Evolutionary conservation across 2,888 invertebrate genomes (phyloP), one percentile per base, ranked within the genome.

Genomic region (Stenodera caucasica): DNA sequence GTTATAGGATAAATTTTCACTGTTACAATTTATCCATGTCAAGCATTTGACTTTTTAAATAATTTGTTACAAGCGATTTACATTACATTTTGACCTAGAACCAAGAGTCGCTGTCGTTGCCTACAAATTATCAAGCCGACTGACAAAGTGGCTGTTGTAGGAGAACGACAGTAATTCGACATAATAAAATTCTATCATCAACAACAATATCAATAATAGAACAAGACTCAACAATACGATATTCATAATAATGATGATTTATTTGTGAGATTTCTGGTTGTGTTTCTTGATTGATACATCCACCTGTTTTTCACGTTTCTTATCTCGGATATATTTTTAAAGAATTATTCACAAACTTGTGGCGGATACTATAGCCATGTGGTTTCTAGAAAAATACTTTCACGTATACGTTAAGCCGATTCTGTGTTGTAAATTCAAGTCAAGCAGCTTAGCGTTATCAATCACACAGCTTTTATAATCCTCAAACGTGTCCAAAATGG

Each of bases 361-460:
- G 21, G 12, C 5, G 11, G 5, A 40, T 40, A 40, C 37, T n/a
- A 45, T 6, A 11, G 11, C 45, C 18, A 53, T 53, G 59, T 55
- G 57, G 57, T 63, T 63, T 53, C 59, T 9, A 59, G 63, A 63
- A 63, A 64, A 63, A 67, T 62, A 55, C 58, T 59, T 51, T 53
- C 52, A 57, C 63, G 61, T 58, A 56, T 52, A 57, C 63, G 61
- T 58, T 68, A 69, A 69, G 64, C 69, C 67, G 73, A 71, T 73
- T 71, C 68, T 60, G 64, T 68, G 72, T 72, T 73, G 73, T 72
- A 72, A 73, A 72, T 73, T 72, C 67, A 63, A 68, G 68, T 69
- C 67, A 72, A 75, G 73, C 73, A 61, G 72, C 73, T 74, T 74
- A 63, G 54, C 59, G 59, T 63, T 59, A 63, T 63, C 63, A 63